Base-by-base conservation (phyloP, 2,113 vertebrate species). In the Pterocles orientalis region DNA sequence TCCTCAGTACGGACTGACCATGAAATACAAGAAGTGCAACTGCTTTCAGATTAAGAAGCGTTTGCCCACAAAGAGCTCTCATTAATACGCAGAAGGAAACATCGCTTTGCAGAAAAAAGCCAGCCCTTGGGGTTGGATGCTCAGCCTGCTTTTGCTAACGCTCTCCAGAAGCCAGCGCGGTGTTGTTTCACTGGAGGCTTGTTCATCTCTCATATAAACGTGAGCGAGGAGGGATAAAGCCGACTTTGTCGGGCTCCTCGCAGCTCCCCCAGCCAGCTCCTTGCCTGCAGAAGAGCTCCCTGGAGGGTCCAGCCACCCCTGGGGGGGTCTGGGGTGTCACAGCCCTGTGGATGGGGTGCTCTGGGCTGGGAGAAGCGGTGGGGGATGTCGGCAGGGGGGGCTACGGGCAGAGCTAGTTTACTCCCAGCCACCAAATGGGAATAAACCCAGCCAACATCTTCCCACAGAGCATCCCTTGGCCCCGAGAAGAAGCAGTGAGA, bases 1-100 rank as follows among this genome's bases (percentile, higher is more conserved):
- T 2, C 99, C 99, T 1, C 96, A 98, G 69, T 99, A 99, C 0
- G 99, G 99, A 2, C 98, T 99, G 81, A 98, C 98, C 21, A 99
- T 99, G 98, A 99, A 99, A 84, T 98, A 99, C 86, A 98, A 99
- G 81, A 98, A 92, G 69, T 99, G 98, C 1, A 57, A 98, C 6
- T 24, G 94, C 16, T 97, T 99, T 77, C 98, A 93, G 86, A 97
- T 97, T 24, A 95, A 50, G 25, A 61, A 94, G 34, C 97, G 99
- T 9, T 62, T 77, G 4, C 94, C 94, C 8, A 1, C 0, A 3
- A 25, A 6, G 3, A 76, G 12, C 54, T 86, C 68, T 2, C 43
- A 2, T 0, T 93, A 25, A 86, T 50, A 23, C 1, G 10, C 1
- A 1, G 53, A 29, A 65, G 29, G 68, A 62, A 71, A 68, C 14